Conservation (phyloP, 2,888 invertebrate genomes). For the Phaedon cochleariae region DNA sequence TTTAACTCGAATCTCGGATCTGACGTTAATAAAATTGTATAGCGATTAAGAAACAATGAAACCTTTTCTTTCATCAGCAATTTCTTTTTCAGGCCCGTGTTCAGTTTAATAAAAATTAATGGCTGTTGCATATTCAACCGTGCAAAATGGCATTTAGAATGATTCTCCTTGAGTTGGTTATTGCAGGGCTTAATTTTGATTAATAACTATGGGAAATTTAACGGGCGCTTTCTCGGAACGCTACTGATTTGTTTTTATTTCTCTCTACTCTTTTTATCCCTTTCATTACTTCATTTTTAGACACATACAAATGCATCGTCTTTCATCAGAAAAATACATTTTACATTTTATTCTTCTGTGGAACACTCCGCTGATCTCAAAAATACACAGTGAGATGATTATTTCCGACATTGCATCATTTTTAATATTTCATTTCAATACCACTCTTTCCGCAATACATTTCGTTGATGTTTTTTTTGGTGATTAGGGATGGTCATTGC, state of each 20-base stretch:
- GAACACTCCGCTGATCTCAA: too few species aligned
- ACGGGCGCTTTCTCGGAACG: neutral
- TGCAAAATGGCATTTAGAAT: conserved; percentile 26
- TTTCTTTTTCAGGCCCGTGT: neutral
- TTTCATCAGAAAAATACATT: neutral
- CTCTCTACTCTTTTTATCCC: neutral
- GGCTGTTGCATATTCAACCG: conserved; percentile 22
- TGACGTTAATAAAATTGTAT: conserved; percentile 19
- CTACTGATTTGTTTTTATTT: neutral
- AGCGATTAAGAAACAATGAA: conserved; percentile 40
- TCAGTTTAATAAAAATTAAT: conserved; percentile 43
- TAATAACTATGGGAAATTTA: conserved; percentile 34
- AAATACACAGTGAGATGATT: too few species aligned
- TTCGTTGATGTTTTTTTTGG: neutral
- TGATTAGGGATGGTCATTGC: neutral
- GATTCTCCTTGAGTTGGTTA: conserved; percentile 38
- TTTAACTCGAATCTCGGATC: neutral
- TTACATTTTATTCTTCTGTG: too few species aligned
- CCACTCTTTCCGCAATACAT: neutral
- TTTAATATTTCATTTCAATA: neutral
- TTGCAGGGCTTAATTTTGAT: conserved; percentile 48
- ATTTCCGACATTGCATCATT: neutral
- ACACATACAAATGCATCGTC: too few species aligned
- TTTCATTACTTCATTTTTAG: neutral
- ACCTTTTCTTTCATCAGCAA: conserved; percentile 24